Conservation (phyloP, 2,888 invertebrate species). For the Yponomeuta sedellus region DNA sequence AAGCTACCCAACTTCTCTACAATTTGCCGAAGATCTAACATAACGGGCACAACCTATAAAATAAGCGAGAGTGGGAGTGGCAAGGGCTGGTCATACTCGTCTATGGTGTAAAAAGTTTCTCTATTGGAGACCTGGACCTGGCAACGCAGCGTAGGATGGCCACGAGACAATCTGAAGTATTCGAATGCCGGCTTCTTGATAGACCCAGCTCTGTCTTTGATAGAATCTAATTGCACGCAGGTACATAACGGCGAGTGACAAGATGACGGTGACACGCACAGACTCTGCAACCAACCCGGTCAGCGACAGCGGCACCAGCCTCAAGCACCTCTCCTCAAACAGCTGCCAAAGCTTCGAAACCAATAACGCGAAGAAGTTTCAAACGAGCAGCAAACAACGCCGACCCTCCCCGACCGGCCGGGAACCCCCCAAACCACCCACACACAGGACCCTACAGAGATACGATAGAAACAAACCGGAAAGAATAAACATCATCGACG, state of each 20-base stretch:
- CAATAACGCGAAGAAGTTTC: not conserved
- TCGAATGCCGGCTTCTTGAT: no score
- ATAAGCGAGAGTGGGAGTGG: no score
- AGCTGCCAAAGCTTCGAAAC: slow-evolving; percentile 30
- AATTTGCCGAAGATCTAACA: no score
- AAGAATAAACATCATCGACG: not conserved
- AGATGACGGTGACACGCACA: slow-evolving; percentile 11
- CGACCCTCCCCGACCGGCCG: not conserved
- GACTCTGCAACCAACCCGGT: slow-evolving; percentile 33
- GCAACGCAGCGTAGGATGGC: no score
- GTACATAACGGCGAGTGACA: not conserved
- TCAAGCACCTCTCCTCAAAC: slow-evolving; percentile 48
- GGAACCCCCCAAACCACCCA: not conserved
- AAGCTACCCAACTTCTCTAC: no score
- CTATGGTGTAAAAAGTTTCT: no score
- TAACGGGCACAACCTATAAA: no score
- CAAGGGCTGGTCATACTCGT: no score
- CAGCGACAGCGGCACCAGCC: slow-evolving; percentile 54
- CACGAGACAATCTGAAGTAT: no score
- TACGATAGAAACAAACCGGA: not conserved
- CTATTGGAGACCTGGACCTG: no score
- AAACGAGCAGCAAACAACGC: not conserved
- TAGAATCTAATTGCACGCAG: not conserved
- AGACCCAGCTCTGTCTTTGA: not conserved
- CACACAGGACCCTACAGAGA: not conserved